Evolutionary conservation across 2,113 vertebrate genomes (phyloP), one percentile per base, ranked within the genome.

Genomic region (Rattus norvegicus): DNA sequence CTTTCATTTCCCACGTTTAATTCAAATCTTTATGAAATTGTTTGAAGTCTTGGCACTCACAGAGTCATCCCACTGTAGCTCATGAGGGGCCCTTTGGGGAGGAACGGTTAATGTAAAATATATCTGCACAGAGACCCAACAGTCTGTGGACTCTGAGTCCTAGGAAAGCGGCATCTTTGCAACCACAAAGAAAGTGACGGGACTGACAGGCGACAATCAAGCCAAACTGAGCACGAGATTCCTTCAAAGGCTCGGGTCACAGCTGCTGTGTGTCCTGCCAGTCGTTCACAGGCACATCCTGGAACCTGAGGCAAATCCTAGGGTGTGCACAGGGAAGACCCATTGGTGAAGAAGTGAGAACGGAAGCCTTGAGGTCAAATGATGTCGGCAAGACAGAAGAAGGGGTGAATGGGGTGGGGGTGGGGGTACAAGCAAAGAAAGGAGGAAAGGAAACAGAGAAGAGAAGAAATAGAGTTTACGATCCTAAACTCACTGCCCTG

Each of bases 1-100:
- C 88, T 97, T 96, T 97, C 97, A 97, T 97, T 97, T 97, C 86
- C 92, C 92, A 93, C 93, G 84, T 92, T 96, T 97, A 98, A 97
- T 97, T 98, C 97, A 97, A 94, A 97, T 87, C 76, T 92, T 97
- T 94, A 93, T 94, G 94, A 98, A 98, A 93, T 75, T 93, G 95
- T 97, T 97, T 97, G 95, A 98, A 98, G 96, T 97, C 81, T 83
- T 95, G 77, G 93, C 92, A 90, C 61, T 26, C 43, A 94, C 30
- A 33, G n/a, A 54, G 88, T 49, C 72, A 93, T 95, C 92, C 88
- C 96, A 84, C 87, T 67, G 85, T 92, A 93, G 83, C 81, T 86
- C 33, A 76, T 39, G 28, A 70, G 63, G 67, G n/a, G 28, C 33
- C 80, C 88, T 96, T 93, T 72, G n/a, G 90, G 72, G 63, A 93